A percentile compares a stretch with the other conserved stretches of the same genome.
phyloP scores from a whole-genome alignment of 2,888 invertebrate genomes.

The Drosophila borealis region DNA sequence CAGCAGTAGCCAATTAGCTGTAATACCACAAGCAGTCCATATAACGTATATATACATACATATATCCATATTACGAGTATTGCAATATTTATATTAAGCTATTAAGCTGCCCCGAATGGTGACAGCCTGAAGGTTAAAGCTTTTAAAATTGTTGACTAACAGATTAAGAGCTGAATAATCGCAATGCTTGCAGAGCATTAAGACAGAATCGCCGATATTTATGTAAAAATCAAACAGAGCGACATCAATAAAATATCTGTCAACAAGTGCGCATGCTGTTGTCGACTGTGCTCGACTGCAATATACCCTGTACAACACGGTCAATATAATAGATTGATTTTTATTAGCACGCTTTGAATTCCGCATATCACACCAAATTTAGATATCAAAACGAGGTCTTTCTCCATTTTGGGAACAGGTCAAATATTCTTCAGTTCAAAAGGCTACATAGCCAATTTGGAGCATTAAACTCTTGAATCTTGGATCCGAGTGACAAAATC shows the following conservation, averaged over 20 bases:
- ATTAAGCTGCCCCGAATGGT: background rate
- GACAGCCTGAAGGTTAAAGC: slow-evolving; percentile 9
- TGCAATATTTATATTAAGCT: slow-evolving; percentile 9
- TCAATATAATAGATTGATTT: too few species aligned
- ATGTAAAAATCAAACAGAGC: background rate
- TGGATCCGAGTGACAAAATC: too few species aligned
- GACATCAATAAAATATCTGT: background rate
- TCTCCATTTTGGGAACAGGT: too few species aligned
- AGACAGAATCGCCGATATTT: background rate
- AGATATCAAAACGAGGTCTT: too few species aligned
- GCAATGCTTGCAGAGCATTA: background rate
- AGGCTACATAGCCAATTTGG: too few species aligned
- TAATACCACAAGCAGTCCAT: slow-evolving; percentile 2
- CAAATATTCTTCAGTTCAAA: too few species aligned
- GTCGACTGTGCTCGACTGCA: too few species aligned
- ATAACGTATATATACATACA: background rate
- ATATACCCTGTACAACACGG: too few species aligned
- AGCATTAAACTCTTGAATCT: too few species aligned
- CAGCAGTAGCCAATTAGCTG: background rate
- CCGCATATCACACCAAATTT: too few species aligned
- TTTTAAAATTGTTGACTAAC: background rate
- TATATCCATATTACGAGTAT: background rate
- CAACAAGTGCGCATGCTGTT: too few species aligned
- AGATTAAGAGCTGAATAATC: background rate
- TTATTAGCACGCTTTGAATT: too few species aligned